Evolutionary conservation across 2,888 invertebrate genomes (phyloP).

Genomic region (Lypha dubia): DNA sequence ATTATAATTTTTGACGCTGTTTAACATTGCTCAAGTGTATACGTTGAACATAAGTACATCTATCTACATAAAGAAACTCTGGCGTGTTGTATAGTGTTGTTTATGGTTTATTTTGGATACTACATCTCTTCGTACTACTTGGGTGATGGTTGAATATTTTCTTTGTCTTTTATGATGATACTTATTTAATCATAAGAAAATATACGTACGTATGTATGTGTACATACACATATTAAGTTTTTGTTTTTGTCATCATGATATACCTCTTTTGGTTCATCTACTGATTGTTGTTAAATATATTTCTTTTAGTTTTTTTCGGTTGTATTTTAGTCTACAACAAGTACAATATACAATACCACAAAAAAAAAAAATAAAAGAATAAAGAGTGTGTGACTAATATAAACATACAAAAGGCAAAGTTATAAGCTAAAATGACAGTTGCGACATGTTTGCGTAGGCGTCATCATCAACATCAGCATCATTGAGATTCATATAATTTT

Average conservation of each 20-base stretch:
- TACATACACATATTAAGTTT: constrained; percentile 14
- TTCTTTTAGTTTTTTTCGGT: constrained; percentile 11
- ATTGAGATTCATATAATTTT: constrained; percentile 71
- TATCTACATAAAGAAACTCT: neutral
- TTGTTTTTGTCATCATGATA: constrained; percentile 67
- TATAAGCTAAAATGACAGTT: constrained; percentile 82
- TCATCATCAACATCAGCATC: constrained; percentile 73
- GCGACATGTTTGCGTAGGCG: constrained; percentile 82
- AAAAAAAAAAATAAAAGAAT: constrained; percentile 30
- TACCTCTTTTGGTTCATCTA: constrained; percentile 50
- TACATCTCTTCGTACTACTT: constrained; percentile 17
- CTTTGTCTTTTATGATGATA: constrained; percentile 49
- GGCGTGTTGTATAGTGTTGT: constrained; percentile 8
- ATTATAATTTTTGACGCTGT: constrained; percentile 51
- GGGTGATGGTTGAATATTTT: constrained; percentile 51
- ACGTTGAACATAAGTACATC: neutral
- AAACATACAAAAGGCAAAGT: constrained; percentile 82
- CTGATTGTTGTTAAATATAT: constrained; percentile 43
- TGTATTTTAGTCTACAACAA: constrained; percentile 53
- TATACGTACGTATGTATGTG: too few relatives aligned
- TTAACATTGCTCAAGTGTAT: constrained; percentile 57
- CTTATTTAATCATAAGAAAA: constrained; percentile 61
- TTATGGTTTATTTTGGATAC: constrained; percentile 42
- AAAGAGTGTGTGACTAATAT: constrained; percentile 79
- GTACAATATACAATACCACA: constrained; percentile 19